These are phyloP conservation scores for Chrysochloris asiatica DNA, from an alignment of 2,113 vertebrate genomes.

Conservation along the genomic window DNA sequence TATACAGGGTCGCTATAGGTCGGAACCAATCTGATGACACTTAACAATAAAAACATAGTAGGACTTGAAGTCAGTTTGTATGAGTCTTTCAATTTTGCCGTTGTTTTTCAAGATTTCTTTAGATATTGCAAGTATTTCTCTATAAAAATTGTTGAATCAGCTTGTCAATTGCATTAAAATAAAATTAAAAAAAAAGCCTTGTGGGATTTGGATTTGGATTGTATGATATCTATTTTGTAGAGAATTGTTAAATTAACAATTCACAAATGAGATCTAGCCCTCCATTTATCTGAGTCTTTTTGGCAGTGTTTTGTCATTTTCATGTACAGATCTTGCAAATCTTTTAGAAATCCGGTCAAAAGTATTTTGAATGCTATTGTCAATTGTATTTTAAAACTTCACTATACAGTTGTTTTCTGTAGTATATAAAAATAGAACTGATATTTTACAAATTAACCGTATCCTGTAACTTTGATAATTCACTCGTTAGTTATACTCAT, in stretches of 20 bases:
- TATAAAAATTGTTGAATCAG: not conserved
- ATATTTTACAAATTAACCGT: not conserved
- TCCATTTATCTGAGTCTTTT: not conserved
- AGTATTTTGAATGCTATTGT: not conserved
- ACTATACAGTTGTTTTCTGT: not conserved
- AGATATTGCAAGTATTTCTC: not conserved
- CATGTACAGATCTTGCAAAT: not conserved
- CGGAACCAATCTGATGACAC: too few relatives aligned
- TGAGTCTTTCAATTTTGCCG: not conserved
- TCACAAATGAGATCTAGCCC: not conserved
- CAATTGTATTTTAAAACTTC: not conserved
- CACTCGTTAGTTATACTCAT: too few relatives aligned
- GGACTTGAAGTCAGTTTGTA: not conserved
- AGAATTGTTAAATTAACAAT: not conserved
- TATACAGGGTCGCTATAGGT: too few relatives aligned
- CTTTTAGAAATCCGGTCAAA: not conserved
- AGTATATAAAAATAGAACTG: not conserved
- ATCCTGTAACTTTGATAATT: not conserved
- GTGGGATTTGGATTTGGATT: not conserved
- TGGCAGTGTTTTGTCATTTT: not conserved
- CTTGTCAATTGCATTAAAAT: not conserved
- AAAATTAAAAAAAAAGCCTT: too few relatives aligned
- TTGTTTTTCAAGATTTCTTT: conserved; percentile 33
- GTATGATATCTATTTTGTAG: not conserved
- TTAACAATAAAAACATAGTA: too few relatives aligned